Evolutionary conservation across 2,888 invertebrate species (phyloP).

Genomic region (Teleogryllus oceanicus): DNA sequence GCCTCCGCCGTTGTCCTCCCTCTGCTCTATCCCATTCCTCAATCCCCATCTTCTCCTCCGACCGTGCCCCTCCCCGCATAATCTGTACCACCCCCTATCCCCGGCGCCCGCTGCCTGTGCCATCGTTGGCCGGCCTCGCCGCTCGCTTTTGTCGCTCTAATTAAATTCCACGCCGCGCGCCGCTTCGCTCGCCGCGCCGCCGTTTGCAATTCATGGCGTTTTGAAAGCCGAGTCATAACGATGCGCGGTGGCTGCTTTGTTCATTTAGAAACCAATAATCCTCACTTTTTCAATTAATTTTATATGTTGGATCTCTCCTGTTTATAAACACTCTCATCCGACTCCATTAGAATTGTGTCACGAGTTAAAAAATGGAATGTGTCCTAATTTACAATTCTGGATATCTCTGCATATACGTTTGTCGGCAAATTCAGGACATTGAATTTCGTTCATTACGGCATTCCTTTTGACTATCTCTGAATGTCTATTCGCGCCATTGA

Average conservation of each 20-base stretch:
- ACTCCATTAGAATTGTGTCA: no score
- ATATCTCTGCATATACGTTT: no score
- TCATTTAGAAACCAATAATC: conserved; percentile 2
- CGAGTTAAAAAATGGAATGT: no score
- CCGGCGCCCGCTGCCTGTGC: background rate
- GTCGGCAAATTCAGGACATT: no score
- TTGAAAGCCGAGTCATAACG: background rate
- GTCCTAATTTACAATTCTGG: no score
- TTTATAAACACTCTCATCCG: no score
- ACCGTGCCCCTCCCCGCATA: background rate
- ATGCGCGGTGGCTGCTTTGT: background rate
- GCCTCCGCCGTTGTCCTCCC: no score
- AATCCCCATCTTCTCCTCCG: background rate
- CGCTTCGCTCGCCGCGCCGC: background rate
- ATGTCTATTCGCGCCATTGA: no score
- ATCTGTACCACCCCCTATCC: background rate
- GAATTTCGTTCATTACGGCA: no score
- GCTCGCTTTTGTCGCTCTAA: background rate
- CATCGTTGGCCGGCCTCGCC: background rate
- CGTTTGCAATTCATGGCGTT: background rate
- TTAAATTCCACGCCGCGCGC: background rate
- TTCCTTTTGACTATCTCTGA: no score
- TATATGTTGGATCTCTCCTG: background rate
- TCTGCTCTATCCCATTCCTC: background rate
- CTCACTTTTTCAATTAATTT: background rate